Percentiles rank a stretch among this genome's conserved stretches.
Conservation (phyloP, 2,797 vertebrate species). For the Geotrypetes seraphini region DNA sequence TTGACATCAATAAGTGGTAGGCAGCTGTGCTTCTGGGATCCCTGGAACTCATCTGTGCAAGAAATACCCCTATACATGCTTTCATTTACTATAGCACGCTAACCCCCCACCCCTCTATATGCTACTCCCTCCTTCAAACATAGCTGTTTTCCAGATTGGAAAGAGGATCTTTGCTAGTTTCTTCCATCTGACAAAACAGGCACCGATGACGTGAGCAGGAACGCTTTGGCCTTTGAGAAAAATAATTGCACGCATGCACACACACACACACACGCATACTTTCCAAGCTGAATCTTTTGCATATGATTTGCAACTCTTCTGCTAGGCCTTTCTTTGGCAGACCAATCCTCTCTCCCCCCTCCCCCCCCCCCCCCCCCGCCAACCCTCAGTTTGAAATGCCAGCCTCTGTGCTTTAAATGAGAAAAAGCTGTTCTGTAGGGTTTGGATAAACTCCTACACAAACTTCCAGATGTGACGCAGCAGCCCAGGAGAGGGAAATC, state of each 20-base stretch:
- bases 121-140: neutral
- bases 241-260: no score
- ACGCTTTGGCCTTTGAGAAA: no score
- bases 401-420: conserved; percentile 83
- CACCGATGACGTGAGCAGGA: no score
- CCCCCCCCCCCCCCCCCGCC: conserved; percentile 25
- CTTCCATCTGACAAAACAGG: no score
- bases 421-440: conserved; percentile 86
- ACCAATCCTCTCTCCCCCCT: conserved; percentile 31
- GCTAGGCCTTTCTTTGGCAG: conserved; percentile 44
- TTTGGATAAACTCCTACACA: conserved; percentile 89
- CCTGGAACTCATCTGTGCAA: no score
- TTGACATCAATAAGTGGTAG: no score
- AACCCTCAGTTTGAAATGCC: conserved; percentile 74
- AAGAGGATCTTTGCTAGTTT: no score
- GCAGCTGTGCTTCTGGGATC: no score
- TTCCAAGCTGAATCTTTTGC: no score
- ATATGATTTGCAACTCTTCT: conserved; percentile 54
- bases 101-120: neutral
- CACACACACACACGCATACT: conserved; percentile 33
- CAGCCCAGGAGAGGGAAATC: conserved; percentile 59
- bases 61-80: no score
- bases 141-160: no score
- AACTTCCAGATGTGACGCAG: conserved; percentile 92
- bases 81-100: no score